A percentile compares a stretch with the other conserved stretches of the same genome.
phyloP scores from a whole-genome alignment of 2,113 vertebrate species.

The Ceuthmochares aereus region DNA sequence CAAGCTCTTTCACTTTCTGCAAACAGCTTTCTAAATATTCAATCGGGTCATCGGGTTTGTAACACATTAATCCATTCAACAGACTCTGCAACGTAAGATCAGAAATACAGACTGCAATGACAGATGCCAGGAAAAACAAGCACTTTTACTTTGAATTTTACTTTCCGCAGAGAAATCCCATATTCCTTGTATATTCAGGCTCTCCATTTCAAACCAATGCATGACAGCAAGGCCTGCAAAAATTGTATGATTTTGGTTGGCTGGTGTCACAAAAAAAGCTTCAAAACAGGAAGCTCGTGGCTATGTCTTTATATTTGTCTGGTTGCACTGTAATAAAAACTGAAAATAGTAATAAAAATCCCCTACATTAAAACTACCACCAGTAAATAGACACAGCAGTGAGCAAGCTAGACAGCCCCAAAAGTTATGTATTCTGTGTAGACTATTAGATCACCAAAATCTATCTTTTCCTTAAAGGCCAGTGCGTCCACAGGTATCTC shows the following conservation, averaged over 20 bases:
- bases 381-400: background rate
- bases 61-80: constrained; percentile 96
- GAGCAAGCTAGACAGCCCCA: background rate
- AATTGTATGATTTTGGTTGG: background rate
- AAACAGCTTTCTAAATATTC: constrained; percentile 95
- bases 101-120: background rate
- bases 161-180: background rate
- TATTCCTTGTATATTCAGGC: background rate
- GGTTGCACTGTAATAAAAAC: background rate
- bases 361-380: background rate
- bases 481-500: background rate
- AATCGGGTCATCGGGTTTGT: constrained; percentile 94
- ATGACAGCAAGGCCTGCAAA: background rate
- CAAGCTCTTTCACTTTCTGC: constrained; percentile 92
- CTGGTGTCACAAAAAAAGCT: background rate
- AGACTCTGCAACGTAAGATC: constrained; percentile 85
- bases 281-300: background rate
- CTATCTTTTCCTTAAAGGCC: background rate
- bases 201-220: background rate
- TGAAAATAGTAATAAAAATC: background rate
- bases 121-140: background rate
- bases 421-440: background rate
- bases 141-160: background rate
- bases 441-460: background rate
- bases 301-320: background rate